Conservation (phyloP, 2,888 invertebrate species). For the Leucophenga montana region DNA sequence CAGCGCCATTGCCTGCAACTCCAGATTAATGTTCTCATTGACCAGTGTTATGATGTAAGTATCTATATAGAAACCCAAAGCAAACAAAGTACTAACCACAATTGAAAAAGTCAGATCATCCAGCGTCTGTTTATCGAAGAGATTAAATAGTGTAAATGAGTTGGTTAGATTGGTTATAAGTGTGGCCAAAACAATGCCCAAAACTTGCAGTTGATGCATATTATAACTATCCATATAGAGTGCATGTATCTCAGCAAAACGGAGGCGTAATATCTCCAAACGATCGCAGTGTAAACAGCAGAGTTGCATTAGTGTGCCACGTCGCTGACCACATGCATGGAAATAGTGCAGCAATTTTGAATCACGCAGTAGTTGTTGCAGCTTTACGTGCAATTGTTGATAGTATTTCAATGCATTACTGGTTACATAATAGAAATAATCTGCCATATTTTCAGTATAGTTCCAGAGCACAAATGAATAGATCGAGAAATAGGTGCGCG, state of each 20-base stretch:
- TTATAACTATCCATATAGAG: slow-evolving; percentile 50
- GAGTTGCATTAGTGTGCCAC: slow-evolving; percentile 39
- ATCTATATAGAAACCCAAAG: slow-evolving; percentile 60
- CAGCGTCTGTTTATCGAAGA: slow-evolving; percentile 53
- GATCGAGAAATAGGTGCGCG: slow-evolving; percentile 54
- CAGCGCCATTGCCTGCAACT: slow-evolving; percentile 44
- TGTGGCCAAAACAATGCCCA: slow-evolving; percentile 60
- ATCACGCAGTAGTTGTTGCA: slow-evolving; percentile 37
- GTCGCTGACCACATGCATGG: background rate
- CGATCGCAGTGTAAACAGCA: slow-evolving; percentile 50
- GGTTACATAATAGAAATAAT: slow-evolving; percentile 62
- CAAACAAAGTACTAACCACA: slow-evolving; percentile 52
- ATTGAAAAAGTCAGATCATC: slow-evolving; percentile 44
- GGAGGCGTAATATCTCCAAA: slow-evolving; percentile 40
- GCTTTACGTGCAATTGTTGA: slow-evolving; percentile 53
- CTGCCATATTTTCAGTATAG: slow-evolving; percentile 66
- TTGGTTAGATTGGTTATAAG: slow-evolving; percentile 63
- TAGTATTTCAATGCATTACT: slow-evolving; percentile 56
- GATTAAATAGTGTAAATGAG: slow-evolving; percentile 59
- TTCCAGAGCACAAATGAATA: slow-evolving; percentile 65
- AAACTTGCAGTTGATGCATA: slow-evolving; percentile 62
- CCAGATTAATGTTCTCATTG: slow-evolving; percentile 57
- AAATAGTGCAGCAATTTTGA: slow-evolving; percentile 25
- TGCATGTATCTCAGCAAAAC: slow-evolving; percentile 46
- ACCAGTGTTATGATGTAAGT: slow-evolving; percentile 58